These are phyloP conservation scores for Umimayanthus chanpuru DNA, from an alignment of 92 coral and sea anemone species.

Conservation along the genomic window DNA sequence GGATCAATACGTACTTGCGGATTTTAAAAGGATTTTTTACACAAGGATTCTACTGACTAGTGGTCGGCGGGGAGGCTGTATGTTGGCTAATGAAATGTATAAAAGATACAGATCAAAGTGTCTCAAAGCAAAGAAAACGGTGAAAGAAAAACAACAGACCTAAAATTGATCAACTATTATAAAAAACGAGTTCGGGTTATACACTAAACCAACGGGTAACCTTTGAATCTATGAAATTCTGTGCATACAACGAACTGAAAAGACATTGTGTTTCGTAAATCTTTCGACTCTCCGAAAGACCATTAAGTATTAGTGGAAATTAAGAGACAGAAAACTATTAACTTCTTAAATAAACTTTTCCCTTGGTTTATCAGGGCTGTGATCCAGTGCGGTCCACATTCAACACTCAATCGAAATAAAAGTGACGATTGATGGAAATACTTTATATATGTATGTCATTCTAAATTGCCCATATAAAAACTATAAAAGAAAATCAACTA, in stretches of 20 bases:
- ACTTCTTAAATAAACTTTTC: background rate
- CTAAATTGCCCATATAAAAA: background rate
- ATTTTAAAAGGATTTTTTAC: no score
- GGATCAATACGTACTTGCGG: no score
- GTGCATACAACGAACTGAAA: no score
- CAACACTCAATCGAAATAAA: background rate
- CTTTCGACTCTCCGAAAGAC: background rate
- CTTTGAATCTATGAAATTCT: no score
- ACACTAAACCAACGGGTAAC: background rate
- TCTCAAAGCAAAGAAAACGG: background rate
- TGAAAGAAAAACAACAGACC: background rate
- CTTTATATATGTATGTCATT: background rate
- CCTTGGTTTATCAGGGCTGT: background rate
- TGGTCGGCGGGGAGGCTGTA: no score
- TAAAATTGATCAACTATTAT: no score
- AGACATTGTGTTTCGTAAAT: background rate
- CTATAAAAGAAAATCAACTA: background rate
- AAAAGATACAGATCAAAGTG: background rate
- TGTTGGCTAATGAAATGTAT: no score
- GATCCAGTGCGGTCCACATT: background rate
- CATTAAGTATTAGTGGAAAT: background rate
- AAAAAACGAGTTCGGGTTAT: background rate
- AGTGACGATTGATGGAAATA: background rate
- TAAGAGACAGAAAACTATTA: background rate
- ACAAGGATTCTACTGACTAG: no score